Evolutionary conservation across 1,140 invertebrate genomes (phyloP), one percentile per base, ranked within the genome.

Genomic region (Eulimnadia texana): DNA sequence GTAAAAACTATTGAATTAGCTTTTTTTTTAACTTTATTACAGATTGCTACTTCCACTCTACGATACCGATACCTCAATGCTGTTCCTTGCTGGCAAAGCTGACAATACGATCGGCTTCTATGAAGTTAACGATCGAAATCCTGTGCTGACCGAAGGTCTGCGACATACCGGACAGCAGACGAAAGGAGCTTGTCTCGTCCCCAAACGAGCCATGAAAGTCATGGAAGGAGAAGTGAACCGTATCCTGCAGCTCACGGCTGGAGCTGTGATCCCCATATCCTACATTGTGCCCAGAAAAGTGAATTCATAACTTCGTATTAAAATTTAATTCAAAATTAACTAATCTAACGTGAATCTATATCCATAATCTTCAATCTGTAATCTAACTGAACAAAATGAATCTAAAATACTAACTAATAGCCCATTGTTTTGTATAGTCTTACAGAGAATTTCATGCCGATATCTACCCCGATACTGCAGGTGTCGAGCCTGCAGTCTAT

Each of bases 201-300:
- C 93, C 6, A 97, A 97, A 74, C 76, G 90, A 67, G 90, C 90
- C 1, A 74, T 97, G 10, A 84, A 88, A 69, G 89, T 96, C 1
- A 96, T 96, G 93, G 84, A 91, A 67, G 90, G 87, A 1, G 92
- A 97, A 78, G 91, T 95, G 1, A 93, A 95, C 73, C 76, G 91
- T 67, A 76, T 97, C 16, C 73, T 95, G 6, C 84, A 95, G 65
- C 75, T 97, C 22, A 86, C 88, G 1, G 84, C 86, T 3, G 83
- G 82, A 54, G 84, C 85, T 65, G 86, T 97, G 22, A 84, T 93
- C 70, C 90, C 90, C 6, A 85, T 93, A 51, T 92, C 90, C 73
- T 95, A 93, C 72, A 90, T 94, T 74, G 91, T 95, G 59, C 92
- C 92, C 49, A 78, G 93, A 70, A 95, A 94, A 76, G 83, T 85